Evolutionary conservation across 2,113 vertebrate species (phyloP).

Genomic region (Seriola quinqueradiata): DNA sequence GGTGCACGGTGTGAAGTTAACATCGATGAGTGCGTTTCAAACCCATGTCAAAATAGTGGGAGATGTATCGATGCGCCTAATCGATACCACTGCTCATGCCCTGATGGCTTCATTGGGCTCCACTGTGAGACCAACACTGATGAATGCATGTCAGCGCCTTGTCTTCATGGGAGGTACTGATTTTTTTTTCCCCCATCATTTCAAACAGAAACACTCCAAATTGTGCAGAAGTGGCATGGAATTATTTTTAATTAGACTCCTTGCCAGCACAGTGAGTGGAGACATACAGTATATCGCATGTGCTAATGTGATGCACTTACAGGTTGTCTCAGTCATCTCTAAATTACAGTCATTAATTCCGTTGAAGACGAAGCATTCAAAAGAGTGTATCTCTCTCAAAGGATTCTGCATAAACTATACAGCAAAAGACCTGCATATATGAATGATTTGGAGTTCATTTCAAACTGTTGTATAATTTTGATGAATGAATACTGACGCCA

Average conservation of each 20-base stretch:
- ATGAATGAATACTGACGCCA: conserved; percentile 29
- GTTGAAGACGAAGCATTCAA: conserved; percentile 70
- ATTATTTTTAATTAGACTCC: conserved; percentile 81
- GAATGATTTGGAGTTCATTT: conserved; percentile 19
- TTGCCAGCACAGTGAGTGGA: conserved; percentile 47
- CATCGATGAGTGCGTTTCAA: conserved; percentile 84
- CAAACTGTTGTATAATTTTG: not conserved
- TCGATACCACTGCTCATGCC: conserved; percentile 85
- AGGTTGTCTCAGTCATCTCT: conserved; percentile 77
- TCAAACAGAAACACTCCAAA: conserved; percentile 49
- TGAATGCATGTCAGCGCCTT: conserved; percentile 87
- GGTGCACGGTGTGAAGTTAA: conserved; percentile 84
- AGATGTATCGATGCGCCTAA: conserved; percentile 79
- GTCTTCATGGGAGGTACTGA: conserved; percentile 88
- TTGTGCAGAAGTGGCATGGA: conserved; percentile 70
- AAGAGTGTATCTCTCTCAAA: conserved; percentile 15
- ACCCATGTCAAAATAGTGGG: conserved; percentile 85
- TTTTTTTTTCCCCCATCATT: conserved; percentile 32
- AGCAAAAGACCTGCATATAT: conserved; percentile 1
- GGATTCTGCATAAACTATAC: conserved; percentile 10
- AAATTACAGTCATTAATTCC: conserved; percentile 82
- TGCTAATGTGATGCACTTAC: conserved; percentile 77
- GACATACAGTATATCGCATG: conserved; percentile 69
- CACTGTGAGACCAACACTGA: conserved; percentile 86
- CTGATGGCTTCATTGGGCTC: conserved; percentile 81